phyloP scores from a whole-genome alignment of 2,113 vertebrate species.

The Oreochromis niloticus region DNA sequence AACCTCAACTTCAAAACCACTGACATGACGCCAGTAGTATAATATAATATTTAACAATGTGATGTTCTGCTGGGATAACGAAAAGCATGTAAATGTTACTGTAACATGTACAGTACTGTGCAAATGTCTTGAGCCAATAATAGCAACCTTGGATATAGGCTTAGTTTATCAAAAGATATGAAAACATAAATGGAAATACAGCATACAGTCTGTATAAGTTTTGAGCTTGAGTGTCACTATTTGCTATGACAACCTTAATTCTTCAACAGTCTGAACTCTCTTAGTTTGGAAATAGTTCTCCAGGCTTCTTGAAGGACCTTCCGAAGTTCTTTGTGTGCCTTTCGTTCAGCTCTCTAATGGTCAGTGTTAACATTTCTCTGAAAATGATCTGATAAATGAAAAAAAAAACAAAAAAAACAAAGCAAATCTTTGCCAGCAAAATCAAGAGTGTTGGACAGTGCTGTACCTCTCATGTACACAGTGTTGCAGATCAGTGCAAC shows the following conservation, averaged over 20 bases:
- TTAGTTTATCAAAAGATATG: neutral
- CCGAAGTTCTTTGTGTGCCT: neutral
- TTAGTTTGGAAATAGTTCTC: neutral
- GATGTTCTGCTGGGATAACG: neutral
- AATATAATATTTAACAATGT: neutral
- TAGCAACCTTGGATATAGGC: neutral
- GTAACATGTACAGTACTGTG: neutral
- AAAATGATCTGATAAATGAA: neutral
- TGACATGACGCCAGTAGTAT: neutral
- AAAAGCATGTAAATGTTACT: neutral
- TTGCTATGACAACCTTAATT: neutral
- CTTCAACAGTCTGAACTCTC: neutral
- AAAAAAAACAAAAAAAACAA: neutral
- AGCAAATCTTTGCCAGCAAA: neutral
- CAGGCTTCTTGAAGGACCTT: neutral
- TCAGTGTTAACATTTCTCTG: neutral
- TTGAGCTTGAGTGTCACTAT: neutral
- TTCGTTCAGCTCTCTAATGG: neutral
- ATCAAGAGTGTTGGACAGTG: neutral
- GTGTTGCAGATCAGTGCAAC: neutral
- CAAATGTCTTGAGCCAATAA: neutral
- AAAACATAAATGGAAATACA: neutral
- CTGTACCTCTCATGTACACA: neutral
- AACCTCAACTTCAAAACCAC: neutral
- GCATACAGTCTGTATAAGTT: neutral